phyloP scores from a whole-genome alignment of 1,140 invertebrate genomes.

The Steinernema khuongi region DNA sequence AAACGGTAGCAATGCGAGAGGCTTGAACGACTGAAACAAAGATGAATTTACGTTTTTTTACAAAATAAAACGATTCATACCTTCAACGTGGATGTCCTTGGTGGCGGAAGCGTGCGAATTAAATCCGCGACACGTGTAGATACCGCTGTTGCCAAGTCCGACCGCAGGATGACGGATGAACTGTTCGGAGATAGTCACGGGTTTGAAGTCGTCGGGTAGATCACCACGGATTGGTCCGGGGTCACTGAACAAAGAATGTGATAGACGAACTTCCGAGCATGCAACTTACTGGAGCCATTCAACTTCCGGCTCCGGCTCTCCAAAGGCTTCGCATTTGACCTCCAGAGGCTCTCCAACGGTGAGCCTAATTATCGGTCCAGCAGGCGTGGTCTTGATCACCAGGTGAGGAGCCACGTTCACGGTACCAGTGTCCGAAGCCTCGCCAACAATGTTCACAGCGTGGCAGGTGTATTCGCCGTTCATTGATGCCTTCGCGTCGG shows the following conservation, averaged over 20 bases:
- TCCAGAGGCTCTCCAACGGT: slow-evolving; percentile 56
- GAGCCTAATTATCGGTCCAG: slow-evolving; percentile 43
- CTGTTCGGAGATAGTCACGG: slow-evolving; percentile 57
- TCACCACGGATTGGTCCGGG: slow-evolving; percentile 58
- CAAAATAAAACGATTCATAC: slow-evolving; percentile 26
- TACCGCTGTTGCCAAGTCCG: slow-evolving; percentile 52
- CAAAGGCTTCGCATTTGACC: slow-evolving; percentile 55
- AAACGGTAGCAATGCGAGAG: slow-evolving; percentile 47
- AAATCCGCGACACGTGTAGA: slow-evolving; percentile 54
- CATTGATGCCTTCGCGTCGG: slow-evolving; percentile 42
- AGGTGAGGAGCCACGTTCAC: slow-evolving; percentile 45
- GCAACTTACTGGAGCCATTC: slow-evolving; percentile 56
- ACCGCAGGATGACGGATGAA: slow-evolving; percentile 54
- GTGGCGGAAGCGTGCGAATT: slow-evolving; percentile 56
- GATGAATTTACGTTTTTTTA: background rate
- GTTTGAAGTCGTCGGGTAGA: slow-evolving; percentile 57
- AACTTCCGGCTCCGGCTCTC: slow-evolving; percentile 57
- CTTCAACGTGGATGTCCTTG: slow-evolving; percentile 58
- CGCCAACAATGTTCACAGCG: slow-evolving; percentile 50
- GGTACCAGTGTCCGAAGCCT: slow-evolving; percentile 52
- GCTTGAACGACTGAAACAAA: slow-evolving; percentile 46
- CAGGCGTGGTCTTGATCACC: slow-evolving; percentile 41
- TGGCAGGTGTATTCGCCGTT: slow-evolving; percentile 46
- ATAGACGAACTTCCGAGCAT: background rate
- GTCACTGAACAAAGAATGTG: slow-evolving; percentile 37